Conservation (phyloP, 53 echinoderm and acorn worm genomes). For the Apostichopus leukothele region DNA sequence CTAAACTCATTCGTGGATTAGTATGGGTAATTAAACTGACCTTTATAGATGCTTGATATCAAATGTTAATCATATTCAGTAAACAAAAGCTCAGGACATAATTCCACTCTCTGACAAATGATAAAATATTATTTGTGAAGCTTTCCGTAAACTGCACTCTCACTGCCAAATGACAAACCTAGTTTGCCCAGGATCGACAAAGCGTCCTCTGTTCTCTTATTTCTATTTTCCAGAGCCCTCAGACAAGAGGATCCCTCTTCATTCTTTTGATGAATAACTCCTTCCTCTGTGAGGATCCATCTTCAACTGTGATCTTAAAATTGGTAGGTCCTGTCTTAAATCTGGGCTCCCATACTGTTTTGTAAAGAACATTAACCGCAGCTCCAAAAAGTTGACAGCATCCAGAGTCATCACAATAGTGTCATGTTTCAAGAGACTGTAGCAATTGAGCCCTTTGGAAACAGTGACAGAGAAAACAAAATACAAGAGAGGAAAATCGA, state of each 20-base stretch:
- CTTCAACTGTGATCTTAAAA: constrained; percentile 53
- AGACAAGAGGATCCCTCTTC: no score
- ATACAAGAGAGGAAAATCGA: no score
- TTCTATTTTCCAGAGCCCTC: no score
- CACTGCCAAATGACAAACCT: no score
- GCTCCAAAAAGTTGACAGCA: constrained; percentile 78
- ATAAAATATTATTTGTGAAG: no score
- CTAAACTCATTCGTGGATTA: no score
- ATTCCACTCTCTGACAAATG: no score
- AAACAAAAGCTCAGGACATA: not conserved
- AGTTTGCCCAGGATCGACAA: no score
- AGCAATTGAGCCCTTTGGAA: constrained; percentile 83
- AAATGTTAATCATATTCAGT: not conserved
- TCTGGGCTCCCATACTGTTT: constrained; percentile 58
- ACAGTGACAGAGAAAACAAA: not conserved
- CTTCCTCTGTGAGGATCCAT: not conserved
- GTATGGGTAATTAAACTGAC: no score
- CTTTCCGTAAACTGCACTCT: no score
- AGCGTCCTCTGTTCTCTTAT: no score
- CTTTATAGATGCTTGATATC: not conserved
- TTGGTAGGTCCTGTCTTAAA: constrained; percentile 35
- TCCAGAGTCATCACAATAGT: constrained; percentile 92
- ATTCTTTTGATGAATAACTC: not conserved
- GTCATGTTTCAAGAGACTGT: constrained; percentile 82
- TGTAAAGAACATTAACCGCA: constrained; percentile 61